These are phyloP conservation scores for Peromyscus nudipes DNA, from an alignment of 2,797 vertebrate species.

Conservation along the genomic window DNA sequence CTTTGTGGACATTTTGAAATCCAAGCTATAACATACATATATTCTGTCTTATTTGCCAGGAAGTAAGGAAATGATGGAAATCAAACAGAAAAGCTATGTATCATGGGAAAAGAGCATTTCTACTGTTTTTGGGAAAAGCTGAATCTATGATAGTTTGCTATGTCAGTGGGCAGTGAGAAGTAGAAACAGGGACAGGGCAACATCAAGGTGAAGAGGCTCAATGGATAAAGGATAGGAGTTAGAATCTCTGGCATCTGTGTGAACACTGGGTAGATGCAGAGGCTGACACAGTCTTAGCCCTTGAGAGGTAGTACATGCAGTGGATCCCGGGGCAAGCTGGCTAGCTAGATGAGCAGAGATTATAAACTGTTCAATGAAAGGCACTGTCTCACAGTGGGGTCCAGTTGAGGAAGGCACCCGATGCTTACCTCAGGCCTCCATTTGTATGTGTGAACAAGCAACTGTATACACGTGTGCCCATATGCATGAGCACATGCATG, in stretches of 20 bases:
- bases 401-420: not conserved
- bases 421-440: not conserved
- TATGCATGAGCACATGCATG: not conserved
- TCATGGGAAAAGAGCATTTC: not conserved
- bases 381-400: not conserved
- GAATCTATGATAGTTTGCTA: conserved; percentile 1
- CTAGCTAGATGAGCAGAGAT: not conserved
- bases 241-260: not conserved
- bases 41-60: conserved; percentile 58
- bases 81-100: not conserved
- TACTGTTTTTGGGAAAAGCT: not conserved
- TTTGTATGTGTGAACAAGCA: not conserved
- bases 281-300: not conserved
- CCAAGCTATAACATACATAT: not conserved
- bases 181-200: conserved; percentile 7
- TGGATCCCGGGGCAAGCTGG: not conserved
- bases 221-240: not conserved
- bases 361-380: not conserved
- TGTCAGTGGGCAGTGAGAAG: not conserved
- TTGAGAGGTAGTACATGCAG: not conserved
- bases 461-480: not conserved
- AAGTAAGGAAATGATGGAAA: not conserved
- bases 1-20: not conserved
- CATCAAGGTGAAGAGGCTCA: not conserved
- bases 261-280: not conserved